These are phyloP conservation scores for Tetanocera ferruginea DNA, from an alignment of 2,888 invertebrate genomes.

Conservation along the genomic window DNA sequence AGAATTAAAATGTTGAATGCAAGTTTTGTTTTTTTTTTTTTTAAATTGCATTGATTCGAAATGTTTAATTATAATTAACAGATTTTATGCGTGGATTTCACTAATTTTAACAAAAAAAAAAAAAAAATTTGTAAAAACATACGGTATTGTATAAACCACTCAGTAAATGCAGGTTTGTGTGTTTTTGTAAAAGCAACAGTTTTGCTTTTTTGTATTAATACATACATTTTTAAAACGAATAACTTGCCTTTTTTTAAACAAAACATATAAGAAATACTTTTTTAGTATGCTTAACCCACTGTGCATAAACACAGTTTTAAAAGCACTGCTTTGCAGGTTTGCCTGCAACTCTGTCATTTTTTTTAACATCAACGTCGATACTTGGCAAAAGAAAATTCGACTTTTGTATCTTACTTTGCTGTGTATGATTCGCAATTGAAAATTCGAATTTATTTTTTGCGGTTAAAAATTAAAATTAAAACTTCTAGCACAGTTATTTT, in stretches of 20 bases:
- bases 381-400: background rate
- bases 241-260: background rate
- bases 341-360: background rate
- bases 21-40: background rate
- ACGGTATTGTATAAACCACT: slow-evolving; percentile 11
- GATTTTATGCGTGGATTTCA: background rate
- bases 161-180: slow-evolving; percentile 14
- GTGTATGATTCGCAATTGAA: background rate
- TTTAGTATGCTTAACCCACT: background rate
- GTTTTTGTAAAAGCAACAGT: background rate
- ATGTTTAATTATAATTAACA: background rate
- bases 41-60: background rate
- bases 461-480: background rate
- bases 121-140: background rate
- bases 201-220: background rate
- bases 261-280: background rate
- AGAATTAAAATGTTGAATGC: background rate
- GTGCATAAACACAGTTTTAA: background rate
- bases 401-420: background rate
- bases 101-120: background rate
- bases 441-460: background rate
- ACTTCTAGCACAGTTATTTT: background rate
- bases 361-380: background rate
- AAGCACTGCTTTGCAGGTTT: background rate
- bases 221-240: background rate